Evolutionary conservation across 1,140 invertebrate species (phyloP).

Genomic region (Drosophila insularis): DNA sequence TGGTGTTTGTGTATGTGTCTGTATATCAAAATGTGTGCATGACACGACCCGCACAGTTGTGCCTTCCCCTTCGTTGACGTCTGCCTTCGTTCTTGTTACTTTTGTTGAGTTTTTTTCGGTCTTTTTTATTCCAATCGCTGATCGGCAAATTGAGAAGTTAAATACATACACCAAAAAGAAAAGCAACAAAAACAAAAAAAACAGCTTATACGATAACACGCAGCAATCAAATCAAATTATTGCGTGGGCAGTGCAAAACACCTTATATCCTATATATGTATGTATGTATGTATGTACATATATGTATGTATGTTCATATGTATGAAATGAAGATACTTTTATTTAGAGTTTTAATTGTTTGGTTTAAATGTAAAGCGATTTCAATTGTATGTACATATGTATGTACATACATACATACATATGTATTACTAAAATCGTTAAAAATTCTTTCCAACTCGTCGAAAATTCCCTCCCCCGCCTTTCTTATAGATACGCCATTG

Average conservation of each 20-base stretch:
- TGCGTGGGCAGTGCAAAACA: constrained; percentile 3
- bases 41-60: constrained; percentile 58
- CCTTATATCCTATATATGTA: too few species aligned
- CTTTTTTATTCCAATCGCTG: constrained; percentile 27
- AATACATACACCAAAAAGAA: constrained; percentile 22
- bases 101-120: constrained; percentile 40
- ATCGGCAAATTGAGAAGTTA: constrained; percentile 45
- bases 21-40: constrained; percentile 59
- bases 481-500: too few species aligned
- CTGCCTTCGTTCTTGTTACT: constrained; percentile 39
- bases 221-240: not conserved
- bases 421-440: too few species aligned
- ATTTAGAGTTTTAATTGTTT: not conserved
- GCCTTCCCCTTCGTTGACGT: not conserved
- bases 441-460: too few species aligned
- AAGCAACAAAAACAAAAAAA: not conserved
- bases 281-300: too few species aligned
- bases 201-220: constrained; percentile 14
- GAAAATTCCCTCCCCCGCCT: too few species aligned
- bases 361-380: too few species aligned
- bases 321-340: not conserved
- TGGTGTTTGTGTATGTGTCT: constrained; percentile 21
- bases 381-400: too few species aligned
- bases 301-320: not conserved
- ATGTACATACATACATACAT: too few species aligned